Base-by-base conservation (phyloP, 1,140 invertebrate genomes). In the Scaptomyza graminum region DNA sequence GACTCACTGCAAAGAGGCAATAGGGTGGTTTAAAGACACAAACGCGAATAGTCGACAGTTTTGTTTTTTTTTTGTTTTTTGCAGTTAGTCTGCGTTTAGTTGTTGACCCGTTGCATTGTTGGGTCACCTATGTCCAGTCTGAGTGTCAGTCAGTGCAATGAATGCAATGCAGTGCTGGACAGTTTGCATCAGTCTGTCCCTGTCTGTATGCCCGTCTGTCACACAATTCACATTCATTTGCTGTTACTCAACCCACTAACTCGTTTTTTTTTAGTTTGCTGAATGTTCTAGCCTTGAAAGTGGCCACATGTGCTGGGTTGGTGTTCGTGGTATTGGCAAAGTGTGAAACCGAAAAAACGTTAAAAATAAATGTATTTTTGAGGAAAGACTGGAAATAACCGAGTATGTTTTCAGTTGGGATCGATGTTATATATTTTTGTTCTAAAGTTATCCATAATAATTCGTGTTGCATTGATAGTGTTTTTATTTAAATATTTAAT, bases 71-170 rank as follows among this genome's bases (percentile, higher is more conserved):
- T 3, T 72, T 47, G 25, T 25, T n/a, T n/a, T 22, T 22, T 3
- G 28, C 31, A 74, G 67, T 57, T 72, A 79, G 75, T 84, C 66
- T 75, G 68, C 77, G 81, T 74, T 84, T 84, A 84, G 81, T 85
- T 85, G 81, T 79, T 84, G 80, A 79, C 62, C 65, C 71, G 77
- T 67, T 81, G 55, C 47, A 64, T 31, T 49, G 54, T 34, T 54
- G 15, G 52, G 18, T 49, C 64, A 72, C 69, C 52, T 72, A 67
- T 60, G 63, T 54, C 49, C 46, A 52, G 46, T 34, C 25, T 41
- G 52, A 13, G 56, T 37, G 28, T 59, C 41, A 34, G 31, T 52
- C 43, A 25, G 34, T 34, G 15, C 22, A 15, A 5, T n/a, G 31
- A 15, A 5, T n/a, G 31, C 44, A 39, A 34, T 67, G 9, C 37